Conservation (phyloP, 1,140 invertebrate species). For the Geopemphigus sp. region DNA sequence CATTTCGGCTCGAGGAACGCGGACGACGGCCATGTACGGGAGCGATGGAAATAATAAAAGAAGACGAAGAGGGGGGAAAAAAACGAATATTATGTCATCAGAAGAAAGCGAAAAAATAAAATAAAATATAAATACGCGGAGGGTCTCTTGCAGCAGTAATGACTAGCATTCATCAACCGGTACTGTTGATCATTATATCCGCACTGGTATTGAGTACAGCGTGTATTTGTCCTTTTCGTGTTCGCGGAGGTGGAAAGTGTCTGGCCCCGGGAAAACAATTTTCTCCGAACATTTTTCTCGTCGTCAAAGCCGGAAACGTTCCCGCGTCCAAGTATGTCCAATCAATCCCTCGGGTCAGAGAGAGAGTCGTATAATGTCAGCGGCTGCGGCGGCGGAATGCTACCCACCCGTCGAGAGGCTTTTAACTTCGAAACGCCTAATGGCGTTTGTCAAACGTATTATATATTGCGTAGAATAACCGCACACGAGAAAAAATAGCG, state of each 20-base stretch:
- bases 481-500: conserved; percentile 30
- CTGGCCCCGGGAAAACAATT: conserved; percentile 45
- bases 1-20: background rate
- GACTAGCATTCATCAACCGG: conserved; percentile 45
- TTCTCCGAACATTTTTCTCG: conserved; percentile 41
- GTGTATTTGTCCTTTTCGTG: conserved; percentile 38
- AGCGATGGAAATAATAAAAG: background rate
- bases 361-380: background rate
- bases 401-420: conserved; percentile 24
- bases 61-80: background rate
- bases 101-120: conserved; percentile 15
- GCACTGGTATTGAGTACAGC: background rate
- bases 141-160: conserved; percentile 16
- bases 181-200: conserved; percentile 44
- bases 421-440: conserved; percentile 46
- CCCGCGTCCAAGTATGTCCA: conserved; percentile 40
- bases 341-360: conserved; percentile 40
- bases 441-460: conserved; percentile 47
- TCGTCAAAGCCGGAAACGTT: conserved; percentile 34
- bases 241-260: conserved; percentile 41
- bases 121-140: conserved; percentile 15
- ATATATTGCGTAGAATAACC: conserved; percentile 9
- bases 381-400: too few relatives aligned
- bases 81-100: conserved; percentile 46
- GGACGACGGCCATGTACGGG: background rate